Evolutionary conservation across 2,797 vertebrate genomes (phyloP).

Genomic region (Diceros bicornis): DNA sequence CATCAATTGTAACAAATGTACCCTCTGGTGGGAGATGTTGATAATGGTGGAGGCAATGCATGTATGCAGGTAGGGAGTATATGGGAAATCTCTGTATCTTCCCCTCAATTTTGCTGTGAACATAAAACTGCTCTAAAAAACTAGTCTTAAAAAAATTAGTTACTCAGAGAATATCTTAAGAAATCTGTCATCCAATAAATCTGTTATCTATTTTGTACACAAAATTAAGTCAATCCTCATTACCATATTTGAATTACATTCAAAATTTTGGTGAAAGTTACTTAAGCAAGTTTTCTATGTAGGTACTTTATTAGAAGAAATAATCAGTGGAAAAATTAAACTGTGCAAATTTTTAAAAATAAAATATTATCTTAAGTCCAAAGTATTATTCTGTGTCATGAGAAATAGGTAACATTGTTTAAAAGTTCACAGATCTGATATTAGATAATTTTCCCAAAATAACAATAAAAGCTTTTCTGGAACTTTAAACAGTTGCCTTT

Average conservation of each 20-base stretch:
- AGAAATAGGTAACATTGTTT: slow-evolving; percentile 24
- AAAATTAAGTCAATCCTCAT: background rate
- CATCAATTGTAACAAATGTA: no score
- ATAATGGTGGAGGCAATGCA: background rate
- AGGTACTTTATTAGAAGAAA: background rate
- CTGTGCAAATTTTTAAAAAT: background rate
- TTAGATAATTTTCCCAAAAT: background rate
- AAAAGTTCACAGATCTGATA: background rate
- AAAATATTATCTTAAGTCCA: background rate
- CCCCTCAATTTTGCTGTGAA: background rate
- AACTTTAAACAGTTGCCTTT: background rate
- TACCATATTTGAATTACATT: background rate
- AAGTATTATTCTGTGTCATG: background rate
- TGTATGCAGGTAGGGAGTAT: background rate
- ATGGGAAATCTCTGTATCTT: background rate
- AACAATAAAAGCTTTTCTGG: background rate
- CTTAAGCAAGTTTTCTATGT: background rate
- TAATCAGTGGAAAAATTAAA: slow-evolving; percentile 13
- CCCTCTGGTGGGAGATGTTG: no score
- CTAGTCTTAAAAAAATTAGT: background rate
- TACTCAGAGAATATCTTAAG: background rate
- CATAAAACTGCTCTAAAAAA: background rate
- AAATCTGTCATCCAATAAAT: background rate
- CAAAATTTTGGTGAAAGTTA: slow-evolving; percentile 13
- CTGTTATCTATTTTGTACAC: background rate